phyloP scores from a whole-genome alignment of 2,888 invertebrate species.

The Cephalotes varians region DNA sequence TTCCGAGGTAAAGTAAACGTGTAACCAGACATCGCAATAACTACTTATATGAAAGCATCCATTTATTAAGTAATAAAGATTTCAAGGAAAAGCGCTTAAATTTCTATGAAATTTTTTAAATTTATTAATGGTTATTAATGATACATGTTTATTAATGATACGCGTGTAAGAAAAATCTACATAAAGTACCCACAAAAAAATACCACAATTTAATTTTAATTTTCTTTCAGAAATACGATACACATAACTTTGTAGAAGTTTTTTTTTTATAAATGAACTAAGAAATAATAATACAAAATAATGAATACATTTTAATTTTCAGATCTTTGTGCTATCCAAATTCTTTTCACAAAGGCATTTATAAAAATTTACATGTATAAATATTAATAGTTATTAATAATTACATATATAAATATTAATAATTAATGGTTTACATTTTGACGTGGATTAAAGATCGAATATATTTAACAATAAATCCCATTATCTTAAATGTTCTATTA shows the following conservation, averaged over 20 bases:
- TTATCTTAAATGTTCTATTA: not conserved
- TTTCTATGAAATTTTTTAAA: not conserved
- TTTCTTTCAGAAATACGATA: not conserved
- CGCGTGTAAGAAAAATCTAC: not conserved
- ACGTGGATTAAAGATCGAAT: not conserved
- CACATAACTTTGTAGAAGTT: not conserved
- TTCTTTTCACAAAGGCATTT: too few species aligned
- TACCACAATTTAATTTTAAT: too few species aligned
- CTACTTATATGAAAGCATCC: not conserved
- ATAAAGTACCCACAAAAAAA: not conserved
- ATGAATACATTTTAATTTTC: not conserved
- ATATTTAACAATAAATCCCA: not conserved
- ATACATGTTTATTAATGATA: not conserved
- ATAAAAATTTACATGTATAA: not conserved
- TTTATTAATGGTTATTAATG: not conserved
- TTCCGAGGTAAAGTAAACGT: not conserved
- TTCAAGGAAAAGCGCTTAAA: not conserved
- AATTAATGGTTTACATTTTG: not conserved
- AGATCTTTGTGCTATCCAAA: not conserved
- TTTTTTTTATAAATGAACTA: not conserved
- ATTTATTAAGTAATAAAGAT: not conserved
- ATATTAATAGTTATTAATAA: too few species aligned
- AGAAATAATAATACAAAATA: not conserved
- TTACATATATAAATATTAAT: not conserved
- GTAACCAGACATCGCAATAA: not conserved